These are phyloP conservation scores for Aegotheles bennettii DNA, from an alignment of 2,113 vertebrate species.

Conservation along the genomic window DNA sequence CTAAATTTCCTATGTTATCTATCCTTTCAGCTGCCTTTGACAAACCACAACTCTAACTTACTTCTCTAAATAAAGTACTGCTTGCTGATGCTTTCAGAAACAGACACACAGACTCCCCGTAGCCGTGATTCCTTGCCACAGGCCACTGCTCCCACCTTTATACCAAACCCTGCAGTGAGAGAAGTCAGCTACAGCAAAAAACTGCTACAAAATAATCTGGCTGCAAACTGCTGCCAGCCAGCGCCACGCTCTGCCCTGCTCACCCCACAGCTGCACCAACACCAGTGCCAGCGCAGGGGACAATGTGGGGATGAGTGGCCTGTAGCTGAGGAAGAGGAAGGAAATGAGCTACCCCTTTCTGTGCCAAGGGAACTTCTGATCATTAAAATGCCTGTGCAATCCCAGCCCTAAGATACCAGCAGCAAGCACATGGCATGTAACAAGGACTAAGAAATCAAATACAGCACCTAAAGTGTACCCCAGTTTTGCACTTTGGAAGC, in stretches of 20 bases:
- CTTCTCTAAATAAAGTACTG: no score
- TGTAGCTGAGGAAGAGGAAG: neutral
- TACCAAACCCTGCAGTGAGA: accelerated
- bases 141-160: neutral
- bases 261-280: accelerated
- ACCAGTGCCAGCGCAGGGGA: accelerated
- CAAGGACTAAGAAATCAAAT: neutral
- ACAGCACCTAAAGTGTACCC: neutral
- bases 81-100: neutral
- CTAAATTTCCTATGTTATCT: neutral
- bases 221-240: accelerated
- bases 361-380: neutral
- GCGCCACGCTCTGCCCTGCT: accelerated
- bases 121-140: neutral
- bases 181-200: neutral
- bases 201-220: neutral
- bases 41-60: neutral
- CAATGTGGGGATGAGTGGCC: accelerated
- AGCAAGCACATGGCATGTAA: neutral
- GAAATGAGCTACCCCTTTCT: neutral
- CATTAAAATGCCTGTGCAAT: neutral
- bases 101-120: accelerated
- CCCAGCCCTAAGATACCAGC: neutral
- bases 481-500: neutral
- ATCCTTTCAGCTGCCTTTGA: neutral